Conservation (phyloP, 2,113 vertebrate species). For the Rhinoderma darwinii region DNA sequence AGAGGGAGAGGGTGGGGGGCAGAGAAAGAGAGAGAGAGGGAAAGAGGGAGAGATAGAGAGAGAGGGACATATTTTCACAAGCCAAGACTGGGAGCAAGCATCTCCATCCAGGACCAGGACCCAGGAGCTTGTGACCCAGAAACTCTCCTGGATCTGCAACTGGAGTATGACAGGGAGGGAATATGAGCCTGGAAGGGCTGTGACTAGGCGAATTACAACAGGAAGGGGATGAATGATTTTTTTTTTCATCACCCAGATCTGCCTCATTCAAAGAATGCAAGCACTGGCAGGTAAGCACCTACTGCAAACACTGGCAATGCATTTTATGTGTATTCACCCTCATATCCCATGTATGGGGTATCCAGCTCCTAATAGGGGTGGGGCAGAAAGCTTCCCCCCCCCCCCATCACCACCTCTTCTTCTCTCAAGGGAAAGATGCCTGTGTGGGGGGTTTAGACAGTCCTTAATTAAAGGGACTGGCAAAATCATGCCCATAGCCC, state of each 20-base stretch:
- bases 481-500: conserved; percentile 33
- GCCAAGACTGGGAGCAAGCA: conserved; percentile 49
- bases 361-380: conserved; percentile 36
- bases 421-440: conserved; percentile 19
- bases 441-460: conserved; percentile 18
- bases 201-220: conserved; percentile 55
- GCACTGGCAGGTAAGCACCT: conserved; percentile 35
- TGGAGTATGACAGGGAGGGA: conserved; percentile 27
- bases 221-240: conserved; percentile 55
- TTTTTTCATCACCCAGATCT: conserved; percentile 40
- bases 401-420: not conserved
- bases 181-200: conserved; percentile 36
- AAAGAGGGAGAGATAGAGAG: not conserved
- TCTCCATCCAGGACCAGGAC: conserved; percentile 36
- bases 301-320: conserved; percentile 23
- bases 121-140: conserved; percentile 52
- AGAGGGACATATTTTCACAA: conserved; percentile 20
- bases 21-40: not conserved
- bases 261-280: conserved; percentile 46
- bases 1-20: not conserved
- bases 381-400: conserved; percentile 5
- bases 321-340: conserved; percentile 20
- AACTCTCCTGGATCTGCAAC: conserved; percentile 30
- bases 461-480: conserved; percentile 46
- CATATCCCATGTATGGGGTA: conserved; percentile 7